Evolutionary conservation across 2,888 invertebrate genomes (phyloP), one percentile per base, ranked within the genome.

Genomic region (Ichneumoninae sp.): DNA sequence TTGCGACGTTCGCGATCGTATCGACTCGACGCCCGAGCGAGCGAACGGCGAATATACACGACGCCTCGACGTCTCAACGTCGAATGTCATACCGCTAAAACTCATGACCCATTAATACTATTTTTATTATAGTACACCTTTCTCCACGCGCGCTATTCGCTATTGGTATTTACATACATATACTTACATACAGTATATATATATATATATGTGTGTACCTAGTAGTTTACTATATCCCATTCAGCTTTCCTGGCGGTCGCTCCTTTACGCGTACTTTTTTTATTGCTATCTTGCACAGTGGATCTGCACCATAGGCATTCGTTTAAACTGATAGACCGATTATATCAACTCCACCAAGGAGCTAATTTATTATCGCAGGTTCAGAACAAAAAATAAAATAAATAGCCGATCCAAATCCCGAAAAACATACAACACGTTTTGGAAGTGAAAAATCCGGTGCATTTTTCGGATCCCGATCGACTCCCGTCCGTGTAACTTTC

Each of bases 1-100:
- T 87, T 87, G 85, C 87, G 88, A 80, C 81, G 84, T 77, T 86
- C 85, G 81, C 87, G 83, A 88, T 85, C 87, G 83, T 88, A 88
- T 87, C 84, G 82, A 81, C 83, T 85, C 71, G 83, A 81, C 77
- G 74, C 16, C 22, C 63, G 47, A 63, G 50, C 57, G 54, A 36
- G 26, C 69, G 33, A 70, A 60, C 77, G 54, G 52, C 63, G 63
- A 63, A 47, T 22, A 57, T 40, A 22, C 74, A 47, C 57, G 26
- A 8, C 65, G 33, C 75, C 22, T 22, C 50, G 63, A 50, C 74
- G 71, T 63, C 74, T 30, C 33, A 65, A 75, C 75, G 50, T 75
- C 75, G 75, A 75, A 75, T 75, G 75, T 75, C 75, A 75, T 47
- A 50, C 50, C 75, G 75, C 57, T 57, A 57, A 65, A 65, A 50